Evolutionary conservation across 2,797 vertebrate genomes (phyloP).

Genomic region (Falco cherrug): DNA sequence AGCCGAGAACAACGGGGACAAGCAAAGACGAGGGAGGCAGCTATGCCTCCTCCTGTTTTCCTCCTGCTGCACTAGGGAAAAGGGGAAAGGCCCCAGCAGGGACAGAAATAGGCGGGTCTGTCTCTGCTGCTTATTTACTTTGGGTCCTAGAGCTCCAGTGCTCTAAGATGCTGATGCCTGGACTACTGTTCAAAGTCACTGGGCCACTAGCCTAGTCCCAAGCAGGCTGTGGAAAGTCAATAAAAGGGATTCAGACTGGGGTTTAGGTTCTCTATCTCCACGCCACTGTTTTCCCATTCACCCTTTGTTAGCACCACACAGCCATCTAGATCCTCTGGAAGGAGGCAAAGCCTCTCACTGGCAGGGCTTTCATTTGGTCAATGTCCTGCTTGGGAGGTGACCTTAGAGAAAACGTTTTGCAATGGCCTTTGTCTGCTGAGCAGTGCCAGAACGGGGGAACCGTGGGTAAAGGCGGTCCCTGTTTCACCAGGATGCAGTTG

Average conservation of each 20-base stretch:
- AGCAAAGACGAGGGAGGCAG: neutral
- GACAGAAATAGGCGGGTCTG: accelerated
- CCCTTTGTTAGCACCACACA: neutral
- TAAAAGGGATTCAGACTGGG: neutral
- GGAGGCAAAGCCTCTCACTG: neutral
- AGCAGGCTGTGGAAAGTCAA: neutral
- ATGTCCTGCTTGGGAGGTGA: neutral
- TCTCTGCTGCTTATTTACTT: neutral
- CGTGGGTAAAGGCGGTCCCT: neutral
- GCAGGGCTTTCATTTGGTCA: neutral
- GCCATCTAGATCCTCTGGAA: neutral
- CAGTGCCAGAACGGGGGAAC: neutral
- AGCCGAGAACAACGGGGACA: accelerated
- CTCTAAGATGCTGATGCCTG: neutral
- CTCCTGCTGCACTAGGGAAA: neutral
- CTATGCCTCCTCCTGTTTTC: accelerated
- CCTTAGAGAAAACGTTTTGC: neutral
- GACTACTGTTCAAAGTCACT: neutral
- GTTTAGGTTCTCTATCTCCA: neutral
- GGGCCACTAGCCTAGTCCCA: neutral
- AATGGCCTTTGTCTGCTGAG: neutral
- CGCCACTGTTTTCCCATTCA: neutral
- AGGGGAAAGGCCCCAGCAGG: neutral
- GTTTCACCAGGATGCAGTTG: neutral
- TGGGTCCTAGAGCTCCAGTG: neutral